Evolutionary conservation across 2,113 vertebrate species (phyloP).

Genomic region (Myiozetetes cayanensis): DNA sequence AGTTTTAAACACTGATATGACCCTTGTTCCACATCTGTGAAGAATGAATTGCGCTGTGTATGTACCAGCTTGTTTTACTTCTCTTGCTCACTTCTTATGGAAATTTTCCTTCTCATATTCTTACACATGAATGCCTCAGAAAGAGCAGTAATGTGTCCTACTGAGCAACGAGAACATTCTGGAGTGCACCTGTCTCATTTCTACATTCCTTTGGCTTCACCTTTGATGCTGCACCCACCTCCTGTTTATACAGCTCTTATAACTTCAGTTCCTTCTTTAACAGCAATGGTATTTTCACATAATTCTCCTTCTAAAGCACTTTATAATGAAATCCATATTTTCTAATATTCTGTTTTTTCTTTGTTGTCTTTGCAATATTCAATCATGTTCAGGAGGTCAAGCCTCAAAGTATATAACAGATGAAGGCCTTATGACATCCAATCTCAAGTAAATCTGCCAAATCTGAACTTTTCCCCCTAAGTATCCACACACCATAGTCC

Average conservation of each 20-base stretch:
- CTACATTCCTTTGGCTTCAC: background rate
- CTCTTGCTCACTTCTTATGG: background rate
- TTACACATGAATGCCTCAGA: background rate
- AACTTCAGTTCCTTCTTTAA: background rate
- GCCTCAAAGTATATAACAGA: rapidly evolving
- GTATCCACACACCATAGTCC: background rate
- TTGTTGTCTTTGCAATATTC: background rate
- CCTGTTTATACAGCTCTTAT: background rate
- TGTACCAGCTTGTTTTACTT: background rate
- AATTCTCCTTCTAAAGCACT: background rate
- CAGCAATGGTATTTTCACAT: background rate
- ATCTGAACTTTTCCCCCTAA: background rate
- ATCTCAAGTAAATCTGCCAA: background rate
- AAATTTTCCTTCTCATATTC: background rate
- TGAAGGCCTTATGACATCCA: background rate
- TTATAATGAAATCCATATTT: background rate
- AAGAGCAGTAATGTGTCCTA: background rate
- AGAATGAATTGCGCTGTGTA: background rate
- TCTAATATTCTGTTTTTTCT: background rate
- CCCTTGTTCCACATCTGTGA: background rate
- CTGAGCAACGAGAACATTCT: background rate
- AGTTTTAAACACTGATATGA: background rate
- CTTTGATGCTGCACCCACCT: background rate
- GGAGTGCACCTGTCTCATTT: background rate
- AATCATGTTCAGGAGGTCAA: background rate